Evolutionary conservation across 2,888 invertebrate species (phyloP), one percentile per base, ranked within the genome.

Genomic region (Tubulanus polymorphus): DNA sequence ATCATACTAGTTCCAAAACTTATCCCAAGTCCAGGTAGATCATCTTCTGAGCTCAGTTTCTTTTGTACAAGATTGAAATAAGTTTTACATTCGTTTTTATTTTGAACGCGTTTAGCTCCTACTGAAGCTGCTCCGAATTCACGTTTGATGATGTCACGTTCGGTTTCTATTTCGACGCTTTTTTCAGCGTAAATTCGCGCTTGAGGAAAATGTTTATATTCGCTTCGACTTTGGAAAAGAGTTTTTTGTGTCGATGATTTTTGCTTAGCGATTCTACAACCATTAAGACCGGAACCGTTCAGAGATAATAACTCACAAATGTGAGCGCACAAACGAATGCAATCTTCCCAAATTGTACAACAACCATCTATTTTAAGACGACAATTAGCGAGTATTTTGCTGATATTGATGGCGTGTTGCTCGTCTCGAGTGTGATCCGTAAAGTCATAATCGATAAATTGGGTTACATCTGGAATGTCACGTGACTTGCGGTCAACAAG

Each of bases 281-380:
- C 64, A 12, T 60, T 46, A 3, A 51, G 20, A n/a, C 26, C n/a
- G 6, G 56, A 37, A 32, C 64, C 64, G 12, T 28, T 45, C 3
- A 63, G 53, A 1, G 54, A 48, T 23, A 67, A 26, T 28, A 35
- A 37, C 37, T 63, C 59, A n/a, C n/a, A n/a, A n/a, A n/a, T n/a
- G n/a, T n/a, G n/a, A n/a, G n/a, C n/a, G n/a, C n/a, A n/a, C n/a
- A n/a, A n/a, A n/a, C n/a, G n/a, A 1, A 58, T 66, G 53, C 64
- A 67, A 46, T 69, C 70, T 32, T 70, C 70, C 69, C 69, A 69
- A 56, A 68, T 65, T 0, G 70, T 65, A 3, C 64, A 27, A 47
- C 68, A 69, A 0, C 70, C 70, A 37, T 66, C 65, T 2, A 65
- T 46, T 1, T 37, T 12, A 10, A 64, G 37, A 8, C 41, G n/a